Evolutionary conservation across 2,888 invertebrate species (phyloP).

Genomic region (Synergus japonicus): DNA sequence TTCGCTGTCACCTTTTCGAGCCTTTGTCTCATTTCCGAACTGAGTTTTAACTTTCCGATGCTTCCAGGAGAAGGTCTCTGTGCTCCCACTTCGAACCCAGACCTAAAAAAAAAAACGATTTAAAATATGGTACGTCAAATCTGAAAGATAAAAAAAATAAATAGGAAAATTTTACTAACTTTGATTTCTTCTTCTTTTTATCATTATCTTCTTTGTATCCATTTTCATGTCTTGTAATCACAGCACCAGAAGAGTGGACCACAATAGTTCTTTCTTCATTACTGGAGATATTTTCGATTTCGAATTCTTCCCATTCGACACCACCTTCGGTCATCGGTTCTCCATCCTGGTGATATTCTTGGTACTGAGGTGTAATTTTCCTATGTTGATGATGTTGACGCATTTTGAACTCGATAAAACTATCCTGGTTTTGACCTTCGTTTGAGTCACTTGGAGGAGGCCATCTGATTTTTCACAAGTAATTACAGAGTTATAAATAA

Average conservation of each 20-base stretch:
- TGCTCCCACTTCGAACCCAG: conserved; percentile 89
- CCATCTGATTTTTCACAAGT: conserved; percentile 80
- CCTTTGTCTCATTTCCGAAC: conserved; percentile 94
- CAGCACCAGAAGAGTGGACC: conserved; percentile 58
- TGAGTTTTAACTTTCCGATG: conserved; percentile 93
- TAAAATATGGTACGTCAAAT: conserved; percentile 26
- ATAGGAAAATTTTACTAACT: conserved; percentile 61
- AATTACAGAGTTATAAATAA: background rate
- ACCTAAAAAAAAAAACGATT: conserved; percentile 60
- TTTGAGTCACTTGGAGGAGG: conserved; percentile 90
- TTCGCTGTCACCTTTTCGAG: conserved; percentile 93
- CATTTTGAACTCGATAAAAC: conserved; percentile 93
- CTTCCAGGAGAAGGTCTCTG: conserved; percentile 91
- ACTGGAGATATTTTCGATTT: conserved; percentile 81
- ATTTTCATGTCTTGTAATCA: conserved; percentile 67
- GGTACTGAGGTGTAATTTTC: conserved; percentile 86
- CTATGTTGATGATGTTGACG: conserved; percentile 84
- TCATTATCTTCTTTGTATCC: conserved; percentile 71
- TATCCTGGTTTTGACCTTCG: conserved; percentile 84
- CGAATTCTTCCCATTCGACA: conserved; percentile 92
- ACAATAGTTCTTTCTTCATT: conserved; percentile 68
- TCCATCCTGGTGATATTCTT: conserved; percentile 77
- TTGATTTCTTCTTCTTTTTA: conserved; percentile 74
- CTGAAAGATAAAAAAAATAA: conserved; percentile 17
- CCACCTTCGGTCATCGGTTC: conserved; percentile 76